Base-by-base conservation (phyloP, 2,797 vertebrate species). In the Gouania willdenowi region DNA sequence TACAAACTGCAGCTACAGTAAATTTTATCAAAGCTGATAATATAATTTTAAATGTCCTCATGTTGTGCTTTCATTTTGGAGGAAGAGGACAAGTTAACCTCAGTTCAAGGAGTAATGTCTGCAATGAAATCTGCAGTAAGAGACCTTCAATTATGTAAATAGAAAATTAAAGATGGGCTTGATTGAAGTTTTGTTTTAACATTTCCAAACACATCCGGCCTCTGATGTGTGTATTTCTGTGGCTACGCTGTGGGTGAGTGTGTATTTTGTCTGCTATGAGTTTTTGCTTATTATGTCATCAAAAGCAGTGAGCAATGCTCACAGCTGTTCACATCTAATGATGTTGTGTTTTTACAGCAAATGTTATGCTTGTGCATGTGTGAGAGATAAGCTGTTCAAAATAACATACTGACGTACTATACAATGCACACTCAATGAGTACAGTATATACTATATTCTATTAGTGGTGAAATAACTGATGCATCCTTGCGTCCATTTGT, bases 71-170 rank as follows among this genome's bases (percentile, higher is more conserved):
- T 22, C 28, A 30, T 8, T 17, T 7, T 3, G 13, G 21, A 42
- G 14, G 20, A 12, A 8, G 8, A 31, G 9, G 43, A 7, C 8
- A 21, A 17, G 30, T 55, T 62, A 44, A 52, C 37, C 36, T 39
- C 33, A 3, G 5, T 17, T 22, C 19, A 31, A 22, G 14, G 28
- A 21, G 39, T 26, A 41, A 11, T 10, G 23, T 34, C 37, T 42
- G 28, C 57, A 40, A 21, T 21, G 44, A 44, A 50, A 35, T 20
- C 19, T 1, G 8, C 28, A 4, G 9, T 53, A 49, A 60, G 50
- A 55, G 8, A 35, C 9, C 20, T 28, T 43, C 21, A 25, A 70
- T 71, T 70, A 71, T 68, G 46, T 55, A 63, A 70, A 75, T 50
- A 41, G 21, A 56, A 12, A 39, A 39, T 38, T 8, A 18, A 16